Conservation (phyloP, 2,888 invertebrate genomes). For the Brachylomia viminalis region DNA sequence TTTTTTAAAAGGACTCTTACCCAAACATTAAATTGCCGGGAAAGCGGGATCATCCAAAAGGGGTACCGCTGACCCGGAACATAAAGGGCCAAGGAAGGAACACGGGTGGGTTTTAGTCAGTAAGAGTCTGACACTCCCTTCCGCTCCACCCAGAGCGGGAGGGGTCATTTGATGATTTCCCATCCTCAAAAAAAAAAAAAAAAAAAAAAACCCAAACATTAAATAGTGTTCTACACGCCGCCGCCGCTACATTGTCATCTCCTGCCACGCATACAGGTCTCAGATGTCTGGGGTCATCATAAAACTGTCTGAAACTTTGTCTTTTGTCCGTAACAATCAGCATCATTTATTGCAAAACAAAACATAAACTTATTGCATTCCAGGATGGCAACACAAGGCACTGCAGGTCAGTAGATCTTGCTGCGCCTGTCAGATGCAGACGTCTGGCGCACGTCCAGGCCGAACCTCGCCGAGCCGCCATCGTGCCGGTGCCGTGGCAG, state of each 20-base stretch:
- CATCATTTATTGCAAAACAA: neutral
- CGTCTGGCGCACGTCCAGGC: slow-evolving; percentile 14
- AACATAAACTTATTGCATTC: neutral
- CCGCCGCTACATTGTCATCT: neutral
- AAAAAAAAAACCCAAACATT: neutral
- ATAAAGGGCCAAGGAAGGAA: too few relatives aligned
- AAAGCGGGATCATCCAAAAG: too few relatives aligned
- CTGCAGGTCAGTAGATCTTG: slow-evolving; percentile 10
- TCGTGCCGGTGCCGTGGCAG: neutral
- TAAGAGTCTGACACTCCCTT: too few relatives aligned
- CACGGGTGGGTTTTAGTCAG: too few relatives aligned
- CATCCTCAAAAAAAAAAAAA: too few relatives aligned
- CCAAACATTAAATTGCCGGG: too few relatives aligned
- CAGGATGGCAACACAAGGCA: neutral
- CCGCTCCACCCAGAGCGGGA: too few relatives aligned
- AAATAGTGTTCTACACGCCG: neutral
- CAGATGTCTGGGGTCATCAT: neutral
- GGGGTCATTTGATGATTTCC: too few relatives aligned
- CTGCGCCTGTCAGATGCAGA: neutral
- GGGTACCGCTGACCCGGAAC: too few relatives aligned
- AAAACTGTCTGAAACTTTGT: neutral
- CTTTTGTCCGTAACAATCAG: neutral
- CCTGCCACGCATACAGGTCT: neutral
- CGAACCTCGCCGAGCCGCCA: neutral
- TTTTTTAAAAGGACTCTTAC: neutral